A percentile compares a stretch with the other conserved stretches of the same genome.
Conservation (phyloP, 2,797 vertebrate genomes). For the Rachycentron canadum region DNA sequence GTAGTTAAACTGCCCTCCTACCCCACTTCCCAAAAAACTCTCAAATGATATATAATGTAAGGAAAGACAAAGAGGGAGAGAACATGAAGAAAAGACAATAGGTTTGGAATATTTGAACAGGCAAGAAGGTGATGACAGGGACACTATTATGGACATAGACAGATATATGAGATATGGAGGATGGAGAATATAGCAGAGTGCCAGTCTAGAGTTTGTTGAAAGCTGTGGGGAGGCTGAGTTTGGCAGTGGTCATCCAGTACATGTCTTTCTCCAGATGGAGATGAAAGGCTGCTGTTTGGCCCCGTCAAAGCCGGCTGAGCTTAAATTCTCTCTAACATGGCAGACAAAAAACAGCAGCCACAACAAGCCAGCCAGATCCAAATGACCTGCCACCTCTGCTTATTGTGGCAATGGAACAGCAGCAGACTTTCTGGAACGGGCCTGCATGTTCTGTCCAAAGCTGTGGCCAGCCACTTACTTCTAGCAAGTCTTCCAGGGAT, state of each 20-base stretch:
- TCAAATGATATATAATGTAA: conserved; percentile 29
- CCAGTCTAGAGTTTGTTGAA: conserved; percentile 32
- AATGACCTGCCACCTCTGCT: conserved; percentile 74
- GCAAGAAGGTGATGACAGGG: conserved; percentile 36
- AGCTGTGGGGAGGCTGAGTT: conserved; percentile 36
- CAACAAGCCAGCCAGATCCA: conserved; percentile 53
- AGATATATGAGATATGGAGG: conserved; percentile 48
- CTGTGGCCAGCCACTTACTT: conserved; percentile 28
- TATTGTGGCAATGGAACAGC: conserved; percentile 57
- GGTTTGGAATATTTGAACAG: conserved; percentile 28
- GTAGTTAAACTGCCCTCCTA: conserved; percentile 25
- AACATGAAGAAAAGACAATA: conserved; percentile 16
- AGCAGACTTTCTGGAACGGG: conserved; percentile 34
- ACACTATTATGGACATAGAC: conserved; percentile 14
- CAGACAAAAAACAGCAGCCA: conserved; percentile 68
- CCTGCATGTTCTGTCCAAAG: conserved; percentile 57
- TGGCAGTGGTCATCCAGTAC: conserved; percentile 39
- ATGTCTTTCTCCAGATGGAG: conserved; percentile 41
- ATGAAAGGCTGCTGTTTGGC: conserved; percentile 60
- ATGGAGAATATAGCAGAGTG: conserved; percentile 16
- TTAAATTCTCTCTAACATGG: conserved; percentile 39
- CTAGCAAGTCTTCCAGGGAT: conserved; percentile 28
- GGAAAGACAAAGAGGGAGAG: conserved; percentile 22
- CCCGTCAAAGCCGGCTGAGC: conserved; percentile 7
- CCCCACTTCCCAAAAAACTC: conserved; percentile 13